Base-by-base conservation (phyloP, 1,140 invertebrate genomes). In the Parasteatoda tepidariorum region DNA sequence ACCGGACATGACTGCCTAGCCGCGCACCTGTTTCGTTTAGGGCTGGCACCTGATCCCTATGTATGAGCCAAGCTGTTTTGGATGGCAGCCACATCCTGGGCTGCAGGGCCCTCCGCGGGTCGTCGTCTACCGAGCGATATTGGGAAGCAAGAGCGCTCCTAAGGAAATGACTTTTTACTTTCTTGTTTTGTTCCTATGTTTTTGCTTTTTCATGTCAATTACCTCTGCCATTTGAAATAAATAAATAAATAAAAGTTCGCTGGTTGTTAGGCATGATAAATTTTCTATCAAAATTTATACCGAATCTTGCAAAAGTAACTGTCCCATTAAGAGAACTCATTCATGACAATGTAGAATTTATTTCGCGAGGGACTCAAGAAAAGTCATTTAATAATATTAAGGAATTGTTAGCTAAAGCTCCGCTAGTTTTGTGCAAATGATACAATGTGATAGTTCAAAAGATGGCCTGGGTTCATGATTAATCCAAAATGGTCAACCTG, bases 391-490 rank as follows among this genome's bases (percentile, higher is more conserved):
- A 68, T 13, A 59, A 68, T 15, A 41, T 82, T 59, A 82, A 82
- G 57, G 5, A 5, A 54, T 22, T 82, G n/a, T 3, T 82, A 26
- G 59, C 13, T 3, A 38, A 5, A 61, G 9, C 26, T 24, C 62
- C 64, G 22, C 9, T 70, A 7, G 28, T 68, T 2, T 89, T 91
- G 82, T 89, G 91, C 13, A 89, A 48, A 71, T 4, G 18, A 71
- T 54, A 33, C 68, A n/a, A n/a, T n/a, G n/a, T n/a, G n/a, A 54
- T 28, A 71, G 28, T 38, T 71, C 28, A 28, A 91, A 59, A 87
- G 64, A 88, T 87, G 76, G 89, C 90, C 85, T 87, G 89, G 76
- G 33, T 89, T n/a, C n/a, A n/a, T n/a, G n/a, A n/a, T n/a, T n/a
- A n/a, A n/a, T n/a, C n/a, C n/a, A n/a, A n/a, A n/a, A n/a, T n/a